Evolutionary conservation across 2,113 vertebrate genomes (phyloP).

Genomic region (Gymnorhina tibicen): DNA sequence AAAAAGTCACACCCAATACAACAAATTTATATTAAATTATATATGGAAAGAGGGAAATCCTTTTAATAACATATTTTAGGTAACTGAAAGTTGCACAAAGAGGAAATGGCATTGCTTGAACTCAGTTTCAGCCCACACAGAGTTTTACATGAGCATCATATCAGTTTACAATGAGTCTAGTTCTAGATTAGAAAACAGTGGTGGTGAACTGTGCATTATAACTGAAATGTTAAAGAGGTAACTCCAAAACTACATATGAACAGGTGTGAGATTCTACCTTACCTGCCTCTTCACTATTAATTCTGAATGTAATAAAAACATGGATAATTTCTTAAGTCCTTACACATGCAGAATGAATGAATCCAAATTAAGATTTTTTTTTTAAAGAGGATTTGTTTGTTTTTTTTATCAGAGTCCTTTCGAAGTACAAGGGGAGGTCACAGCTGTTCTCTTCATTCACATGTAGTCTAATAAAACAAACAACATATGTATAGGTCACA

Average conservation of each 20-base stretch:
- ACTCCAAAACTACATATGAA: background rate
- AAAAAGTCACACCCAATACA: background rate
- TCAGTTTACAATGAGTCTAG: background rate
- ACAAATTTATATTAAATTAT: background rate
- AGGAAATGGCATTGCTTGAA: background rate
- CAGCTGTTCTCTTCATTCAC: conserved; percentile 48
- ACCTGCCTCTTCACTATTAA: background rate
- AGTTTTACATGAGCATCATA: rapidly evolving
- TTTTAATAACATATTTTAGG: background rate
- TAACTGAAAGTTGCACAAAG: background rate
- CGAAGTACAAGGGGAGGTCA: background rate
- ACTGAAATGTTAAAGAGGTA: background rate
- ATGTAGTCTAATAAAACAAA: conserved; percentile 32
- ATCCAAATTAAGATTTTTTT: background rate
- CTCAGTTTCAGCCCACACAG: background rate
- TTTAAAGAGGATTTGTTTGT: background rate
- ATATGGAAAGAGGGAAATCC: background rate
- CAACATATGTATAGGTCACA: conserved; percentile 26
- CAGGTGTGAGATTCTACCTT: background rate
- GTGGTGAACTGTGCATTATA: background rate
- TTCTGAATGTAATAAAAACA: background rate
- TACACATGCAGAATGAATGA: background rate
- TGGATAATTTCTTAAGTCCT: background rate
- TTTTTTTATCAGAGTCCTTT: background rate
- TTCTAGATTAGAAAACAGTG: background rate